Percentiles rank a stretch among this genome's conserved stretches.
Conservation (phyloP, 2,797 vertebrate genomes). For the Coregonus ussuriensis region DNA sequence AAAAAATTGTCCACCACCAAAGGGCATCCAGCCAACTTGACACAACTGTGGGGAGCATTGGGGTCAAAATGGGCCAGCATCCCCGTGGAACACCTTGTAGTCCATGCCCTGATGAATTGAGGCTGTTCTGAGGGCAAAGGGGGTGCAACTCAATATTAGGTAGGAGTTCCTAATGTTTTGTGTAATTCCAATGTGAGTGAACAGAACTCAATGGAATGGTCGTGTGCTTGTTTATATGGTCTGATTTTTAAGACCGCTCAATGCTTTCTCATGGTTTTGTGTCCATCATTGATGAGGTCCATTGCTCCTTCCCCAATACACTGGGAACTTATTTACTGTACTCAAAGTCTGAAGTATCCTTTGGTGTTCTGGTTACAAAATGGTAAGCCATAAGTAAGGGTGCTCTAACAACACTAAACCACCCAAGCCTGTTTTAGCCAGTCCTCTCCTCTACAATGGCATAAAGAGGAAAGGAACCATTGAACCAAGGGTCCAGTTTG, state of each 20-base stretch:
- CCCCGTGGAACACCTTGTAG: too few species aligned
- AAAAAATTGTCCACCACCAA: too few species aligned
- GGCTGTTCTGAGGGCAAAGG: too few species aligned
- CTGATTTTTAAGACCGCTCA: background rate
- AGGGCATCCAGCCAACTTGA: too few species aligned
- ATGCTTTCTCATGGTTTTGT: slow-evolving; percentile 2
- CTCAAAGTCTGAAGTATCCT: slow-evolving; percentile 6
- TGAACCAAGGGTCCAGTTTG: slow-evolving; percentile 63
- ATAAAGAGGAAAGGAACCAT: slow-evolving; percentile 43
- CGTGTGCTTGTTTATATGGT: slow-evolving; percentile 17
- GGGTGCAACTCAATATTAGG: too few species aligned
- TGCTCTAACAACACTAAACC: background rate
- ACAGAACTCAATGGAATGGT: slow-evolving; percentile 32
- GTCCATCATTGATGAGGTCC: background rate
- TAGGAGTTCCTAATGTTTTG: too few species aligned
- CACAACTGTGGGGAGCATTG: too few species aligned
- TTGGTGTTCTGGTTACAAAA: slow-evolving; percentile 3
- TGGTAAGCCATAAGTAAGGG: background rate
- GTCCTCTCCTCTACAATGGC: background rate
- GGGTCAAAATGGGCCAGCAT: too few species aligned
- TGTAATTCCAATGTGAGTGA: slow-evolving; percentile 4
- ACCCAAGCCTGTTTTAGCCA: slow-evolving; percentile 12
- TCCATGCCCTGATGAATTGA: too few species aligned
- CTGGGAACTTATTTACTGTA: background rate
- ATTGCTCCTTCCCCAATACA: slow-evolving; percentile 8